Evolutionary conservation across 2,888 invertebrate genomes (phyloP).

Genomic region (Cancer borealis): DNA sequence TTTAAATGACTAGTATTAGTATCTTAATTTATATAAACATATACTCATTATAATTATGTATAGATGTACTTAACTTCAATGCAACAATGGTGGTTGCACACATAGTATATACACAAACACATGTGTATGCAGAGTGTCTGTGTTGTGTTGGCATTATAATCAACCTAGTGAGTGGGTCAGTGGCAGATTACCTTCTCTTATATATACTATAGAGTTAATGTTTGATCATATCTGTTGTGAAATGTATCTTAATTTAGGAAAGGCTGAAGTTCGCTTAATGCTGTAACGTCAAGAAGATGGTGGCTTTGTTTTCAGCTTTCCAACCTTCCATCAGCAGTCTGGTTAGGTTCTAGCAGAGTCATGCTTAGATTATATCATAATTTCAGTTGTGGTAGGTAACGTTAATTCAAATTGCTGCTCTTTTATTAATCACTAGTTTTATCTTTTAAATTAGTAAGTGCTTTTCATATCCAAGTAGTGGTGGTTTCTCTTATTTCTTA

Average conservation of each 20-base stretch:
- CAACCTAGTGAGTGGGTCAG: not conserved
- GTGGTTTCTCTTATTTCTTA: constrained; percentile 41
- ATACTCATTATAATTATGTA: not conserved
- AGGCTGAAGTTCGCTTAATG: constrained; percentile 64
- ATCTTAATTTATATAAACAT: constrained; percentile 41
- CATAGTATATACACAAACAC: not conserved
- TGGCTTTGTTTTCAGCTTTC: constrained; percentile 56
- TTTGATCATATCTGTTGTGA: constrained; percentile 57
- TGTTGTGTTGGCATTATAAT: not conserved
- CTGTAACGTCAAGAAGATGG: constrained; percentile 53
- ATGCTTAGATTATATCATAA: not conserved
- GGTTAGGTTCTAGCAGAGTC: constrained; percentile 5
- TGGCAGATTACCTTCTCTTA: constrained; percentile 61
- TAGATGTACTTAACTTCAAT: not conserved
- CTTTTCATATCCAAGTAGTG: not conserved
- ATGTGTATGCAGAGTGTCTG: not conserved
- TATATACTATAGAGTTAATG: constrained; percentile 45
- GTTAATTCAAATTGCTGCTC: constrained; percentile 1
- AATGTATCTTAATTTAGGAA: constrained; percentile 53
- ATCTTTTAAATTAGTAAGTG: constrained; percentile 36
- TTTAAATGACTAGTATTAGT: not conserved
- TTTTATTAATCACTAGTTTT: not conserved
- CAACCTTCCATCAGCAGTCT: constrained; percentile 14
- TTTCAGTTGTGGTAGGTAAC: constrained; percentile 26
- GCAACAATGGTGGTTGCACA: not conserved